Evolutionary conservation across 2,797 vertebrate species (phyloP).

Genomic region (Setipinna tenuifilis): DNA sequence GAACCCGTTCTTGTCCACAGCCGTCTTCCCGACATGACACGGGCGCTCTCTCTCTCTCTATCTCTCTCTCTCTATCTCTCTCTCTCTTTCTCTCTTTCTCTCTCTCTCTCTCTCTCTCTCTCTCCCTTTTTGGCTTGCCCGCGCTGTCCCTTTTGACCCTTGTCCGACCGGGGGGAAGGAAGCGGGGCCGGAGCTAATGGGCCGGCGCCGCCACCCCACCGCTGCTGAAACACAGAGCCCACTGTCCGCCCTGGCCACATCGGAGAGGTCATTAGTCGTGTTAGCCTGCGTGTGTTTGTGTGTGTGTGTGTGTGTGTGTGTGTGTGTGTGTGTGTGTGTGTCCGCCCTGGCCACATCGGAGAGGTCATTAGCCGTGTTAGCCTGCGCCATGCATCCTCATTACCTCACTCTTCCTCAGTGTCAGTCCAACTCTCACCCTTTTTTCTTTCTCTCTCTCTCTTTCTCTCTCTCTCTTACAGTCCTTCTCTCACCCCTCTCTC

Average conservation of each 20-base stretch:
- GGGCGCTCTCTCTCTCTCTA: neutral
- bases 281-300: constrained; percentile 31
- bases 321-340: too few species aligned
- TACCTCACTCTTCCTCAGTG: neutral
- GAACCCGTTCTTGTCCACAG: neutral
- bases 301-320: too few species aligned
- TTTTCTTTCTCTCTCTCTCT: constrained; percentile 51
- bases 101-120: neutral
- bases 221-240: neutral
- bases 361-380: constrained; percentile 55
- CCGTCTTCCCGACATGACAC: neutral
- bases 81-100: too few species aligned
- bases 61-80: neutral
- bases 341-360: constrained; percentile 42
- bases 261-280: constrained; percentile 55
- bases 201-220: neutral
- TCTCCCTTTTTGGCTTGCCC: neutral
- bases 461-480: constrained; percentile 49
- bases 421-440: neutral
- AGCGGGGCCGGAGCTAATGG: neutral
- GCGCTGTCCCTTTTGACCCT: neutral
- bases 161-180: neutral
- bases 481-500: too few species aligned
- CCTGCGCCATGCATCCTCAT: constrained; percentile 38
- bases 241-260: constrained; percentile 27